Evolutionary conservation across 2,113 vertebrate species (phyloP).

Genomic region (Cyanoramphus novaezelandiae): DNA sequence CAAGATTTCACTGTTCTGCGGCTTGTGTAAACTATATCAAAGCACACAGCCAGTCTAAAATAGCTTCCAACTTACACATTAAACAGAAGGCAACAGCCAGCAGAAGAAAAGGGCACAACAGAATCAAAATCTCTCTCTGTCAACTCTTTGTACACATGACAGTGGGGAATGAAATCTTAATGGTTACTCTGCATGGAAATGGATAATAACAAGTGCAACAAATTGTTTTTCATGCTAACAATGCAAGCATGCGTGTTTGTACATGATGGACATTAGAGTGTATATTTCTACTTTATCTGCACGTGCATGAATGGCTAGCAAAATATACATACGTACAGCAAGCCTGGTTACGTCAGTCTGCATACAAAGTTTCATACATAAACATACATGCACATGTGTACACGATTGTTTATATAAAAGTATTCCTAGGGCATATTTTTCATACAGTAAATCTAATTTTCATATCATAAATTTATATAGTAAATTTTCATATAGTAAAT

Average conservation of each 20-base stretch:
- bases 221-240: background rate
- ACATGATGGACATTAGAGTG: background rate
- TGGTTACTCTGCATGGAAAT: background rate
- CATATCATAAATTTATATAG: background rate
- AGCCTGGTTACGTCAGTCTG: background rate
- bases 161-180: background rate
- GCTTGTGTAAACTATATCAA: background rate
- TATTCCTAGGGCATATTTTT: background rate
- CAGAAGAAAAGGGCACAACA: background rate
- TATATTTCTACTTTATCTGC: background rate
- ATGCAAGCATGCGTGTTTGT: background rate
- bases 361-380: background rate
- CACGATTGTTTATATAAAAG: background rate
- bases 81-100: background rate
- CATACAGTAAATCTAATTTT: background rate
- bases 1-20: background rate
- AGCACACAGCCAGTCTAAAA: background rate
- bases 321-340: background rate
- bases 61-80: background rate
- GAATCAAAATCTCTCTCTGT: background rate
- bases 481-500: background rate
- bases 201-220: background rate
- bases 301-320: background rate
- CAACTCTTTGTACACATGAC: background rate
- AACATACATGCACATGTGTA: accelerated